Conservation (phyloP, 1,140 invertebrate genomes). For the Sinella curviseta region DNA sequence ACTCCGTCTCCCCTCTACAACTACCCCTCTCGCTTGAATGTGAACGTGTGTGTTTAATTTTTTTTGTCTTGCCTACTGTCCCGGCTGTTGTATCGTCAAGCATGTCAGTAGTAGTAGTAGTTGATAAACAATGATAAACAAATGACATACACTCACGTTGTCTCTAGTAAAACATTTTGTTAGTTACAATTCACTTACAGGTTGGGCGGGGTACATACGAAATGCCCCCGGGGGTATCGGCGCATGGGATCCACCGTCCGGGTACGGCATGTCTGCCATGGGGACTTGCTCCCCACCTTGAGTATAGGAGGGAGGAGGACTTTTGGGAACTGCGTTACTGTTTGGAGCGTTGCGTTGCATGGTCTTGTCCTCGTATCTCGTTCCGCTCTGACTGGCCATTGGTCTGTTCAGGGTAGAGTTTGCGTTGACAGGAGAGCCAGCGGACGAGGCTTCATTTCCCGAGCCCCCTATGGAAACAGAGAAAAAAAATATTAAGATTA, state of each 20-base stretch:
- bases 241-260: conserved; percentile 59
- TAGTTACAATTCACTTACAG: too few relatives aligned
- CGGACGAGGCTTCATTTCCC: conserved; percentile 50
- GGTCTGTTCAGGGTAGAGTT: conserved; percentile 91
- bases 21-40: background rate
- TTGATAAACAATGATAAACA: background rate
- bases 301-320: conserved; percentile 54
- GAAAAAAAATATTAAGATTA: background rate
- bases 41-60: background rate
- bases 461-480: background rate
- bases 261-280: conserved; percentile 71
- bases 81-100: conserved; percentile 1
- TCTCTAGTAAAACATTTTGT: background rate
- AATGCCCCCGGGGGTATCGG: conserved; percentile 60
- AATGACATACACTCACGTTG: background rate
- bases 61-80: background rate
- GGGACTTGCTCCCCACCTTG: conserved; percentile 71
- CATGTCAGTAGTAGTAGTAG: background rate
- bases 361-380: conserved; percentile 86
- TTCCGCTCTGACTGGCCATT: conserved; percentile 90
- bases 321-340: conserved; percentile 58
- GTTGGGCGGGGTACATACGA: conserved; percentile 62
- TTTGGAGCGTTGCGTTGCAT: conserved; percentile 67
- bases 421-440: conserved; percentile 79
- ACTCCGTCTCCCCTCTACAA: conserved; percentile 1